phyloP scores from a whole-genome alignment of 2,888 invertebrate genomes.

The Patella pellucida region DNA sequence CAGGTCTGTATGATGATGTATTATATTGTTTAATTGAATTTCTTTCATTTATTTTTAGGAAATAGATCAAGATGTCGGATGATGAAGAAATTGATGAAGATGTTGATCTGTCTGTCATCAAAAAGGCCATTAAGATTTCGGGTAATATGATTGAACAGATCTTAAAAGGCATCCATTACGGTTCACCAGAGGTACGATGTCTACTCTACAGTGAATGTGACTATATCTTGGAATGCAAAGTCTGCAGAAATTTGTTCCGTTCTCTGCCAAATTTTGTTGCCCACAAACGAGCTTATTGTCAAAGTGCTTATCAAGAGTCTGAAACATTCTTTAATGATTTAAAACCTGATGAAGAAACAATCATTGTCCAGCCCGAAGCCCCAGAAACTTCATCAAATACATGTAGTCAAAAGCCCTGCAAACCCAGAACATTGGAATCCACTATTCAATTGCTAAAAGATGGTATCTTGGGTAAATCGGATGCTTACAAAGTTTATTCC shows the following conservation, averaged over 20 bases:
- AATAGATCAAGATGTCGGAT: not conserved
- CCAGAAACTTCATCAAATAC: constrained; percentile 37
- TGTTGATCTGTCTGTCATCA: constrained; percentile 58
- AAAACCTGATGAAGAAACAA: constrained; percentile 66
- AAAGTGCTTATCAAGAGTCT: constrained; percentile 42
- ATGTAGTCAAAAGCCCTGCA: not conserved
- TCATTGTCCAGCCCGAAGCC: constrained; percentile 54
- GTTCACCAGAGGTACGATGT: constrained; percentile 81
- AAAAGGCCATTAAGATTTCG: constrained; percentile 52
- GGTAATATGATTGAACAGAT: constrained; percentile 73
- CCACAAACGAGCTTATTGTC: constrained; percentile 89
- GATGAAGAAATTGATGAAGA: constrained; percentile 26
- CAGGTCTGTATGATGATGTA: too few species aligned
- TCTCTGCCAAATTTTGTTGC: constrained; percentile 89
- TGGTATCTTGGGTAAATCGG: constrained; percentile 52
- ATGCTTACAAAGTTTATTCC: constrained; percentile 54
- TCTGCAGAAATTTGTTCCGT: constrained; percentile 88
- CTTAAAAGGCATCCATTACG: constrained; percentile 80
- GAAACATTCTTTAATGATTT: constrained; percentile 68
- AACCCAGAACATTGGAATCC: constrained; percentile 21
- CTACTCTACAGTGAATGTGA: constrained; percentile 88
- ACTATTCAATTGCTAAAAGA: constrained; percentile 41
- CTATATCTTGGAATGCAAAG: constrained; percentile 89
- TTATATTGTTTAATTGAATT: too few species aligned
- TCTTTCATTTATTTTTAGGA: not conserved